phyloP scores from a whole-genome alignment of 1,140 invertebrate genomes.

The Neotoxoptera formosana region DNA sequence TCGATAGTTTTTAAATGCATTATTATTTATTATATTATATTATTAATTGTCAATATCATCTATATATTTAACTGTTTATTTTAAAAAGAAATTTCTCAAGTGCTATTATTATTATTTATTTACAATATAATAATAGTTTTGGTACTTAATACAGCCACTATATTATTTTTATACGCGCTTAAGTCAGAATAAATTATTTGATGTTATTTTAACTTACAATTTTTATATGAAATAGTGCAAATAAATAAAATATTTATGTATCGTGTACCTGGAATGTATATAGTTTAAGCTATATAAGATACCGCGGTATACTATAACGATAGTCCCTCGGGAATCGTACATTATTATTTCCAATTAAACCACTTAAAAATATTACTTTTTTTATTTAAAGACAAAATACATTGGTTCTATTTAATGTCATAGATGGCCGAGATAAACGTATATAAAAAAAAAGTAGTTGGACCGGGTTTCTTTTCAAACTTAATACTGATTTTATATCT shows the following conservation, averaged over 20 bases:
- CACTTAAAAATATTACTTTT: neutral
- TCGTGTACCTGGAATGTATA: neutral
- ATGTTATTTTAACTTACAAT: neutral
- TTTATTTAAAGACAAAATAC: neutral
- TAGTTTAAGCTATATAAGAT: neutral
- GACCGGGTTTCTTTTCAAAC: neutral
- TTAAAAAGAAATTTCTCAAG: neutral
- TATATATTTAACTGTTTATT: neutral
- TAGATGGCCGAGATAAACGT: neutral
- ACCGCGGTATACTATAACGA: neutral
- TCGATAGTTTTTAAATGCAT: neutral
- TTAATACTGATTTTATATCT: neutral
- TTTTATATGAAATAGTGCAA: neutral
- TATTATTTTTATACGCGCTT: neutral
- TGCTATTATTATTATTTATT: neutral
- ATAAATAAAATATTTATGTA: conserved; percentile 14
- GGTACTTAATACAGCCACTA: neutral
- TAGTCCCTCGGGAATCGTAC: neutral
- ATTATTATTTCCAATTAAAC: conserved; percentile 1
- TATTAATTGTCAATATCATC: neutral
- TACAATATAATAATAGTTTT: neutral
- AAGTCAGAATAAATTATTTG: neutral
- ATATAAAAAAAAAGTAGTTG: neutral
- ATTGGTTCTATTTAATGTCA: neutral
- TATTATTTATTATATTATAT: too few species aligned